Conservation (phyloP, 2,797 vertebrate genomes). For the Gila robusta region DNA sequence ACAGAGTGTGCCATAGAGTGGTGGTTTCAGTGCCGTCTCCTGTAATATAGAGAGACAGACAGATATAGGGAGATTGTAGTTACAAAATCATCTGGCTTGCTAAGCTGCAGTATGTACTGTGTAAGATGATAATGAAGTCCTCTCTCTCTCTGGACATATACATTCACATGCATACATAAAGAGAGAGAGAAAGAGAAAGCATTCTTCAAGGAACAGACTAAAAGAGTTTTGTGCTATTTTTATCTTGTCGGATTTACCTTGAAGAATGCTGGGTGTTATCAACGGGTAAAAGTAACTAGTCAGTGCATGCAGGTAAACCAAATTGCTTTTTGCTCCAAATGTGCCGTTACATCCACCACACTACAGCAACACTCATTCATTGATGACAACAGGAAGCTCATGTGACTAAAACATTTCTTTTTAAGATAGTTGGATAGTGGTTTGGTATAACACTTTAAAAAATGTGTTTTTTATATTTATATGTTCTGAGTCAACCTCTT, state of each 20-base stretch:
- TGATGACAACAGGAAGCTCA: conserved; percentile 60
- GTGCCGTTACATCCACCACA: conserved; percentile 81
- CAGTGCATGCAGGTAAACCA: conserved; percentile 81
- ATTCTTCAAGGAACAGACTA: conserved; percentile 83
- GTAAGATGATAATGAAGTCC: conserved; percentile 73
- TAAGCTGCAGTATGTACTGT: conserved; percentile 79
- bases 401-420: not conserved
- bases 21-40: conserved; percentile 90
- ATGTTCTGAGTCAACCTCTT: not conserved
- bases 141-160: conserved; percentile 66
- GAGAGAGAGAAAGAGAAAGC: conserved; percentile 55
- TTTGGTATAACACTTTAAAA: not conserved
- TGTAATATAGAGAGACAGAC: conserved; percentile 92
- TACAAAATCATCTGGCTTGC: conserved; percentile 85
- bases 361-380: conserved; percentile 80
- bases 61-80: conserved; percentile 89
- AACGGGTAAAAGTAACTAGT: conserved; percentile 79
- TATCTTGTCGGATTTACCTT: conserved; percentile 80
- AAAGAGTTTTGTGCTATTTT: conserved; percentile 63
- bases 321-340: conserved; percentile 76
- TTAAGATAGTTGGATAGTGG: not conserved
- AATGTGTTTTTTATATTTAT: no score
- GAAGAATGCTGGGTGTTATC: conserved; percentile 83
- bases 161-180: conserved; percentile 56
- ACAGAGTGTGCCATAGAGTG: conserved; percentile 91